Percentiles rank a stretch among this genome's conserved stretches.
Conservation (phyloP, 64 coral and sea anemone genomes). For the Montipora capricornis region DNA sequence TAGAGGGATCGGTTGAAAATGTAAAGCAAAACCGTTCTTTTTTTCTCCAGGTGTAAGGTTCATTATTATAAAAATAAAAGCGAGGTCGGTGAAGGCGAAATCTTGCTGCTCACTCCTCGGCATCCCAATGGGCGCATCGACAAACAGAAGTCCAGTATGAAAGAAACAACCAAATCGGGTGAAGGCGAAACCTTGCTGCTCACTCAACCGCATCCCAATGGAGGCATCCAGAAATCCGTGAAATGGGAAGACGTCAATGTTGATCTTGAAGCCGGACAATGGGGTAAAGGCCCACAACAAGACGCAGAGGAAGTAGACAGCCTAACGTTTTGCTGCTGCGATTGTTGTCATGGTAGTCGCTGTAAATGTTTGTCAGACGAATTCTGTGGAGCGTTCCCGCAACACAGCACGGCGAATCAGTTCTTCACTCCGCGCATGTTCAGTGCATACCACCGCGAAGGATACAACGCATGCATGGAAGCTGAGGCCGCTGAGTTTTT, state of each 20-base stretch:
- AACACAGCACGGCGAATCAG: constrained; percentile 66
- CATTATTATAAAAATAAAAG: too few species aligned
- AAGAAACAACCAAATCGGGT: neutral
- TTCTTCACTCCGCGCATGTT: constrained; percentile 75
- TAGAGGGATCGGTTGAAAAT: too few species aligned
- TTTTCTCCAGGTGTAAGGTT: too few species aligned
- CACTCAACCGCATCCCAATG: constrained; percentile 42
- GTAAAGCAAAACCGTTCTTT: too few species aligned
- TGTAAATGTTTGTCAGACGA: neutral
- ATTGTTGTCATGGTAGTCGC: constrained; percentile 56
- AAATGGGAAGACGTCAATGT: constrained; percentile 68
- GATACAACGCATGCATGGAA: constrained; percentile 67
- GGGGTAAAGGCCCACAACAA: constrained; percentile 73
- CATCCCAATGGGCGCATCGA: too few species aligned
- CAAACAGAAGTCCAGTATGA: too few species aligned
- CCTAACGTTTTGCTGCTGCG: constrained; percentile 80
- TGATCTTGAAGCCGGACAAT: constrained; percentile 38
- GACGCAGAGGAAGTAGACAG: constrained; percentile 64
- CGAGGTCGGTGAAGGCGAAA: too few species aligned
- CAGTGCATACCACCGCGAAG: constrained; percentile 77
- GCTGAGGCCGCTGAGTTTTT: constrained; percentile 74
- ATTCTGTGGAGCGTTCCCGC: constrained; percentile 51
- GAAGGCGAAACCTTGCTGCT: constrained; percentile 72
- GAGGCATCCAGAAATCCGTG: neutral
- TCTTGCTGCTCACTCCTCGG: too few species aligned